A percentile compares a stretch with the other conserved stretches of the same genome.
phyloP scores from a whole-genome alignment of 2,797 vertebrate species.

The Schizopygopsis pylzovi region DNA sequence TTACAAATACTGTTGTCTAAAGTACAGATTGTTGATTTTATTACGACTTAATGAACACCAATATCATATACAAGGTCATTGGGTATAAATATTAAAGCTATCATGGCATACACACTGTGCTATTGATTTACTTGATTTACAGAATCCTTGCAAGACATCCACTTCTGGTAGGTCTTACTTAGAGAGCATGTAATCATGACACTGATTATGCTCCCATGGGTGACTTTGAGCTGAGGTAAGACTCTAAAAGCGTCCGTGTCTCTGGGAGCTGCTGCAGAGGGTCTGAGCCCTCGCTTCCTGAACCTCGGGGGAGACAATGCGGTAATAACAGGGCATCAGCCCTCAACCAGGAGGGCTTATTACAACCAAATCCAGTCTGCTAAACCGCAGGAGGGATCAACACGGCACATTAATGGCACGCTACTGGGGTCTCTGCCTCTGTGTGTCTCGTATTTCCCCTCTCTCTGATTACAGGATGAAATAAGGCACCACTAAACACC shows the following conservation, averaged over 20 bases:
- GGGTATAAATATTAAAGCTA: neutral
- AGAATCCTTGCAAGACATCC: neutral
- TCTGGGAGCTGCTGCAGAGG: conserved; percentile 38
- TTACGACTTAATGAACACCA: neutral
- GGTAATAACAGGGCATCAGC: conserved; percentile 72
- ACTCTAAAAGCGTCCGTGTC: conserved; percentile 19
- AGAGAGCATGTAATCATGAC: conserved; percentile 33
- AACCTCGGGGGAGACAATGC: conserved; percentile 66
- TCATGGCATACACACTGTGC: neutral
- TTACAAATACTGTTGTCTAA: neutral
- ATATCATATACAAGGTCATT: neutral
- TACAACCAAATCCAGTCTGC: conserved; percentile 72
- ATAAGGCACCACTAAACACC: conserved; percentile 56
- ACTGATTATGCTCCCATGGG: conserved; percentile 23
- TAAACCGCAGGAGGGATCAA: conserved; percentile 73
- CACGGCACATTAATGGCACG: conserved; percentile 64
- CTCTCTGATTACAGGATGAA: conserved; percentile 66
- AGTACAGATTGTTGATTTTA: neutral
- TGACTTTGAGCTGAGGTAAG: conserved; percentile 38
- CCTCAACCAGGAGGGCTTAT: conserved; percentile 68
- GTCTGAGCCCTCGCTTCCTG: conserved; percentile 64
- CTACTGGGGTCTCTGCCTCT: conserved; percentile 47
- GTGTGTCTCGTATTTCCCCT: conserved; percentile 55
- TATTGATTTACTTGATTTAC: conserved; percentile 23
- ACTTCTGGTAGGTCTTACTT: conserved; percentile 12